Conservation (phyloP, 1,140 invertebrate genomes). For the Hylyphantes graminicola region DNA sequence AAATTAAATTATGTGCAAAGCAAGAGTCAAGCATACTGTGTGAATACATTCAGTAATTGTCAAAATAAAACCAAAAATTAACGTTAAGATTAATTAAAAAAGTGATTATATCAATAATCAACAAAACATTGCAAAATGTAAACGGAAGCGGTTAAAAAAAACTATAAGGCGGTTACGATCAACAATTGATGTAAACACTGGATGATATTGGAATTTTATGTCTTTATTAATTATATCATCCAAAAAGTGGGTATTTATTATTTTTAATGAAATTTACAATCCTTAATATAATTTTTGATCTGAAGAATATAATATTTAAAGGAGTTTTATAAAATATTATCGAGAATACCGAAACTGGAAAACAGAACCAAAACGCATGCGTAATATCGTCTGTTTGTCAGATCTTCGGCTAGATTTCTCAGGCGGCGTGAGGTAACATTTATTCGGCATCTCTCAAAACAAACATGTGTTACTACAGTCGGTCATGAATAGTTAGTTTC, state of each 20-base stretch:
- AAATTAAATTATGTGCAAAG: background rate
- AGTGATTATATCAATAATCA: constrained; percentile 20
- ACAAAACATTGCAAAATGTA: constrained; percentile 33
- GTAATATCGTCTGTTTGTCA: background rate
- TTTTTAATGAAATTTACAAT: no score
- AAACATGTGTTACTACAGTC: constrained; percentile 54
- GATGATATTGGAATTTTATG: background rate
- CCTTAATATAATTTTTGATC: no score
- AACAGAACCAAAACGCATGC: background rate
- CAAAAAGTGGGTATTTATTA: background rate
- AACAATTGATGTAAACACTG: background rate
- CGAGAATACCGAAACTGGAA: no score
- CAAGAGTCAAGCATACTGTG: background rate
- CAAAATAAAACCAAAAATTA: background rate
- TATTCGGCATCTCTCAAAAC: constrained; percentile 30
- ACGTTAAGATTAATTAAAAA: constrained; percentile 22
- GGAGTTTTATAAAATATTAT: no score
- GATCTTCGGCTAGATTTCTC: no score
- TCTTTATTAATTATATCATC: background rate
- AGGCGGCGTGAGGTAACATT: constrained; percentile 44
- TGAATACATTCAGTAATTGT: background rate
- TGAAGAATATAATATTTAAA: no score
- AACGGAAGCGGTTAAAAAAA: constrained; percentile 37
- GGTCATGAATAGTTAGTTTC: no score
- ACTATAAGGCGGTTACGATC: background rate